Conservation (phyloP, 2,797 vertebrate species). For the Pogonophryne albipinna region DNA sequence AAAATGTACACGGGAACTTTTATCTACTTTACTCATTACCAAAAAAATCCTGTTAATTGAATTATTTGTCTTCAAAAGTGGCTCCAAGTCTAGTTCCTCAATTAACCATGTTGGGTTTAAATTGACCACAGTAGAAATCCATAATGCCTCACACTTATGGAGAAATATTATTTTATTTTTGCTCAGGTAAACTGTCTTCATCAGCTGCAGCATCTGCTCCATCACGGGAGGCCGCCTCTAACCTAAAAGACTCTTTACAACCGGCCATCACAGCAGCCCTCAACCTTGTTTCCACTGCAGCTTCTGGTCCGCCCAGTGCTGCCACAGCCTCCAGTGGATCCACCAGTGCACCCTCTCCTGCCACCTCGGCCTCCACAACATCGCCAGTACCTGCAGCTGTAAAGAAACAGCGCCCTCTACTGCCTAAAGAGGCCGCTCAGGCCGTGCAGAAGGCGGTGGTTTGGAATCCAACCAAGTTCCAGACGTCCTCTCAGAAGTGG, state of each 20-base stretch:
- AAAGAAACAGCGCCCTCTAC: slow-evolving; percentile 97
- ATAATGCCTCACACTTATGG: background rate
- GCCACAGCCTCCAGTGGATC: slow-evolving; percentile 82
- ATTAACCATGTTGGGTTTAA: background rate
- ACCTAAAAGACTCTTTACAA: slow-evolving; percentile 82
- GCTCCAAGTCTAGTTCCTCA: background rate
- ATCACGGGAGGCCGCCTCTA: slow-evolving; percentile 80
- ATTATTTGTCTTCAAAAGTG: background rate
- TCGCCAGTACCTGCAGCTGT: slow-evolving; percentile 73
- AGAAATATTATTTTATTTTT: slow-evolving; percentile 6
- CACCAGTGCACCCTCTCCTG: slow-evolving; percentile 59
- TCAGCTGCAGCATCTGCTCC: slow-evolving; percentile 84
- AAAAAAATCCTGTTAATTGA: background rate
- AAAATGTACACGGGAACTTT: background rate
- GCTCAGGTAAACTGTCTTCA: slow-evolving; percentile 88
- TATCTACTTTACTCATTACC: background rate
- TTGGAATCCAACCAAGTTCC: slow-evolving; percentile 96
- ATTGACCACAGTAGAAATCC: background rate
- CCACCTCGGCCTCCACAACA: slow-evolving; percentile 58
- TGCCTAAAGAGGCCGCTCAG: slow-evolving; percentile 94
- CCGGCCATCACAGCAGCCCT: slow-evolving; percentile 81
- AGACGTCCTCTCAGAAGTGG: slow-evolving; percentile 97
- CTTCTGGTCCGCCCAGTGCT: slow-evolving; percentile 74
- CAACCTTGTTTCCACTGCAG: slow-evolving; percentile 79
- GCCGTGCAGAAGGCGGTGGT: slow-evolving; percentile 92